Evolutionary conservation across 2,888 invertebrate species (phyloP), one percentile per base, ranked within the genome.

Genomic region (Caenorhabditis angaria): DNA sequence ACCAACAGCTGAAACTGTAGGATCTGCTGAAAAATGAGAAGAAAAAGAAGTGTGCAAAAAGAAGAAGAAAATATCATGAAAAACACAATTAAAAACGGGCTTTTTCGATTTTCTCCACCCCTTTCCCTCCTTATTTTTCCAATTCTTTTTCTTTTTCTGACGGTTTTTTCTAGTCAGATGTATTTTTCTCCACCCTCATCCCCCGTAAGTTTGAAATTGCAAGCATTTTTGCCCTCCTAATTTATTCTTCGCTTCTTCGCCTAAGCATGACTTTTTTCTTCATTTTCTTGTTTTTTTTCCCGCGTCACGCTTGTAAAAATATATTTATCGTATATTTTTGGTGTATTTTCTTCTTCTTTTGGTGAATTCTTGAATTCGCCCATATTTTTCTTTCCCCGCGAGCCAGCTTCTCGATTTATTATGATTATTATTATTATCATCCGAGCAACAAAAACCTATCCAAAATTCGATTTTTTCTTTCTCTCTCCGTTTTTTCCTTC

Each of bases 91-190:
- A 14, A 41, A 41, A 41, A 41, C n/a, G 18, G 6, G 6, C 18
- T 56, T 25, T 60, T 50, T 64, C 53, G 47, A 48, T 55, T 55
- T 22, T 41, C 27, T 28, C 48, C 14, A 22, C 32, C 48, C 29
- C 29, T 22, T 25, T 48, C 28, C 54, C 20, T 57, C 50, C 32
- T 29, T 29, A 47, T 64, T 35, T 58, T 41, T 29, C 47, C 27
- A 47, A 22, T 18, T 12, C 3, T 47, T 28, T 25, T 41, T 32
- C 32, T 32, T 41, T 41, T 41, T 14, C 18, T 41, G 6, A 18
- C 2, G 6, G 5, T 41, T 41, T 41, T 18, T 14, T 41, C 41
- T 41, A 41, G 41, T 41, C 41, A 41, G 41, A 18, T 12, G 41
- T 18, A 18, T 41, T 41, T 41, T n/a, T n/a, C n/a, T n/a, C n/a